phyloP scores from a whole-genome alignment of 2,797 vertebrate genomes.

The Tolypeutes matacus region DNA sequence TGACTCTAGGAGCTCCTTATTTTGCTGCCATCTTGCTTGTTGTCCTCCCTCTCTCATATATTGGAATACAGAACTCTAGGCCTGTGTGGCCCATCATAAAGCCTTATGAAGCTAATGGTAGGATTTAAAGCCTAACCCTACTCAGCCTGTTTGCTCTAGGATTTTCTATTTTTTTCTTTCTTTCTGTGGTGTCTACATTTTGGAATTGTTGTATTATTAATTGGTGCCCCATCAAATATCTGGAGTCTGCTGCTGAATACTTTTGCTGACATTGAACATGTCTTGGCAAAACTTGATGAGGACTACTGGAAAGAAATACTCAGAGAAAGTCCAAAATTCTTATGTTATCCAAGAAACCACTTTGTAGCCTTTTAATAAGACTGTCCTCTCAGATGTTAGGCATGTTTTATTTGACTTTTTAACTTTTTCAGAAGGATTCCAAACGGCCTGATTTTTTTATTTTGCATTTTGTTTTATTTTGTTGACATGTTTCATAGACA shows the following conservation, averaged over 20 bases:
- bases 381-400: not conserved
- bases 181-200: not conserved
- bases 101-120: not conserved
- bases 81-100: not conserved
- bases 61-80: not conserved
- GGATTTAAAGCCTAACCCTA: not conserved
- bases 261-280: constrained; percentile 33
- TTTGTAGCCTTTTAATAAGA: not conserved
- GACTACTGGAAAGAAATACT: not conserved
- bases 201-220: not conserved
- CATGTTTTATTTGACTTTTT: not conserved
- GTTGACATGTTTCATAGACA: not conserved
- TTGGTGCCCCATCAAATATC: not conserved
- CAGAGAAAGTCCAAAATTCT: not conserved
- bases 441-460: not conserved
- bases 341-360: not conserved
- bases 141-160: not conserved
- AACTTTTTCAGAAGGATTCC: not conserved
- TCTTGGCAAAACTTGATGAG: not conserved
- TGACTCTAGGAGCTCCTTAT: no score
- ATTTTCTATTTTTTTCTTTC: not conserved
- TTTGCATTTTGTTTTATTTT: constrained; percentile 57
- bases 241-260: not conserved
- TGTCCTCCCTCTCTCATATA: not conserved
- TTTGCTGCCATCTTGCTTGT: no score